These are phyloP conservation scores for Ancistrus triradiatus DNA, from an alignment of 2,113 vertebrate genomes.

Conservation along the genomic window DNA sequence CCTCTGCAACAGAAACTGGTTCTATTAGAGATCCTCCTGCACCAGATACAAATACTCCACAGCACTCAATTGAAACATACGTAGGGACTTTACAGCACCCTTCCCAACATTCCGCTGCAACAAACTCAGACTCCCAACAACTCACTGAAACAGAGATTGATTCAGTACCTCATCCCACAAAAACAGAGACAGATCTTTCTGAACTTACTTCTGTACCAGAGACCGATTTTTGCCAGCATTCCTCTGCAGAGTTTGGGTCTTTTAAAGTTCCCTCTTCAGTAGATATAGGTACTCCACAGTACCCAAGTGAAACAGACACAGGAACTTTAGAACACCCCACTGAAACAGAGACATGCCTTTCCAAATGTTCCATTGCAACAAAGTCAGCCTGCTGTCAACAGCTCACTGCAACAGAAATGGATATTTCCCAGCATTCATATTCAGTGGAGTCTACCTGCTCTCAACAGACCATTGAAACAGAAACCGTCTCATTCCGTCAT, in stretches of 20 bases:
- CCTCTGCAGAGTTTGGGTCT: not conserved
- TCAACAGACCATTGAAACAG: too few species aligned
- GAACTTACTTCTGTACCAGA: constrained; percentile 9
- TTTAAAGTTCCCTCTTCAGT: not conserved
- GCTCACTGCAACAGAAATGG: not conserved
- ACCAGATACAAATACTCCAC: not conserved
- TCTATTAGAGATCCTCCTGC: not conserved
- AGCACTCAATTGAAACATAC: not conserved
- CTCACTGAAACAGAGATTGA: not conserved
- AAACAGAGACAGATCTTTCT: constrained; percentile 8
- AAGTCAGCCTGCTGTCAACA: not conserved
- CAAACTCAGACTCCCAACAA: too few species aligned
- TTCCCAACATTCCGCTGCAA: not conserved
- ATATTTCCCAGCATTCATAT: not conserved
- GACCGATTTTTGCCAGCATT: not conserved
- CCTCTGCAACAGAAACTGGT: not conserved
- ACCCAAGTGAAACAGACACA: not conserved
- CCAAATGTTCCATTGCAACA: not conserved
- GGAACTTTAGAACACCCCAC: not conserved
- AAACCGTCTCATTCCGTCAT: too few species aligned
- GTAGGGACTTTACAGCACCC: not conserved
- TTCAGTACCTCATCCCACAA: not conserved
- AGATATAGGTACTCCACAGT: not conserved
- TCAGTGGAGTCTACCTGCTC: not conserved
- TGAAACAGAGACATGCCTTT: not conserved